Conservation (phyloP, 2,113 vertebrate species). For the Scortum barcoo region DNA sequence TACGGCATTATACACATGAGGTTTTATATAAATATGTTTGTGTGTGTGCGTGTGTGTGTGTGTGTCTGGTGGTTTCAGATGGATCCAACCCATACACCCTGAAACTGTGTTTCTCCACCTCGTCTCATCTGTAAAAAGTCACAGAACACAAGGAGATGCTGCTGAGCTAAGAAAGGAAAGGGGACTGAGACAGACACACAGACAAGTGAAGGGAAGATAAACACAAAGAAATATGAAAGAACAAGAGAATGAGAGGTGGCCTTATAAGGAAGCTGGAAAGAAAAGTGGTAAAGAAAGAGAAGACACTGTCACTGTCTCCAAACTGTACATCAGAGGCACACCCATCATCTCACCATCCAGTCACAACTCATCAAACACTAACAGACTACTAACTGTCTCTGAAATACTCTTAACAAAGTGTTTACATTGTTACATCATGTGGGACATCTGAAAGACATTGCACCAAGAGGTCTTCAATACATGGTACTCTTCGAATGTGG, state of each 20-base stretch:
- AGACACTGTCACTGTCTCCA: slow-evolving; percentile 5
- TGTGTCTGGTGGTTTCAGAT: slow-evolving; percentile 86
- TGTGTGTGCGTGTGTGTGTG: neutral
- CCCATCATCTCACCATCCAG: neutral
- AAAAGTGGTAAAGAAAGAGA: neutral
- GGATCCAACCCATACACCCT: slow-evolving; percentile 98
- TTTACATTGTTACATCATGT: neutral
- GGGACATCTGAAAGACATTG: slow-evolving; percentile 3
- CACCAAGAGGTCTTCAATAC: slow-evolving; percentile 4
- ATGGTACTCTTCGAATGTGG: neutral
- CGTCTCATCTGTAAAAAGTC: slow-evolving; percentile 91
- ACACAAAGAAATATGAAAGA: neutral
- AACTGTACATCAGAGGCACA: neutral
- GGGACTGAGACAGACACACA: neutral
- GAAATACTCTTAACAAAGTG: neutral
- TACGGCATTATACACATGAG: no score
- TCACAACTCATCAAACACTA: neutral
- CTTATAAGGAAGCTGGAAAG: neutral
- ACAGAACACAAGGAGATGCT: slow-evolving; percentile 14
- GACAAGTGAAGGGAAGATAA: neutral
- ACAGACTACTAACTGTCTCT: neutral
- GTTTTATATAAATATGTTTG: no score
- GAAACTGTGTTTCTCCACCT: slow-evolving; percentile 99
- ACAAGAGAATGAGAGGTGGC: neutral
- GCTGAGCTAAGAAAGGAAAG: neutral